A percentile compares a stretch with the other conserved stretches of the same genome.
These are phyloP conservation scores for Drosophila limbata DNA, from an alignment of 2,888 invertebrate species.

Conservation along the genomic window DNA sequence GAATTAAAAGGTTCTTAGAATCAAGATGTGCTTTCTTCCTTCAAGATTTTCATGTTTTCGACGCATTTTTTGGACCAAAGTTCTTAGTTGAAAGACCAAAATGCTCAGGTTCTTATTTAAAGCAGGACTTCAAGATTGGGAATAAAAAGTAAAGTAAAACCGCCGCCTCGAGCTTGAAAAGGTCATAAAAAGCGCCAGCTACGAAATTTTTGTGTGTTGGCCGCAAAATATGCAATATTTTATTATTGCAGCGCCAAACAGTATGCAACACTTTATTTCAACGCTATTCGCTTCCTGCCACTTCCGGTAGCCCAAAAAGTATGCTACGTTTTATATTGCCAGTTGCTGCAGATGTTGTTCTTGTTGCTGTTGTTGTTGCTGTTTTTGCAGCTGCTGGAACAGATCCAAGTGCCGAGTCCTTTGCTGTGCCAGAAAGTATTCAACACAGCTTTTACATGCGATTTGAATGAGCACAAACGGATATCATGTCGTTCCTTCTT, in stretches of 20 bases:
- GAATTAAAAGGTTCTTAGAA: too few species aligned
- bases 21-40: too few species aligned
- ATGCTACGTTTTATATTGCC: conserved; percentile 46
- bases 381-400: conserved; percentile 53
- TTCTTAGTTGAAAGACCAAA: too few species aligned
- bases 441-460: conserved; percentile 70
- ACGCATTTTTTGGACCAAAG: too few species aligned
- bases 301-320: conserved; percentile 47
- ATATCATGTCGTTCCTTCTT: conserved; percentile 56
- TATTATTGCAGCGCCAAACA: conserved; percentile 76
- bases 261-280: conserved; percentile 79
- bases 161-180: background rate
- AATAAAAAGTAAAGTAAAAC: background rate
- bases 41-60: too few species aligned
- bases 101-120: too few species aligned
- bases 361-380: conserved; percentile 29
- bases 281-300: conserved; percentile 66
- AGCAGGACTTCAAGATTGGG: background rate
- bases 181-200: conserved; percentile 19
- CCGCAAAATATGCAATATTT: conserved; percentile 76
- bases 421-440: conserved; percentile 56
- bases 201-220: conserved; percentile 31
- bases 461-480: conserved; percentile 78
- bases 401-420: conserved; percentile 64
- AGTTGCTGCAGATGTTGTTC: conserved; percentile 8